Conservation (phyloP, 2,797 vertebrate species). For the Coregonus ussuriensis region DNA sequence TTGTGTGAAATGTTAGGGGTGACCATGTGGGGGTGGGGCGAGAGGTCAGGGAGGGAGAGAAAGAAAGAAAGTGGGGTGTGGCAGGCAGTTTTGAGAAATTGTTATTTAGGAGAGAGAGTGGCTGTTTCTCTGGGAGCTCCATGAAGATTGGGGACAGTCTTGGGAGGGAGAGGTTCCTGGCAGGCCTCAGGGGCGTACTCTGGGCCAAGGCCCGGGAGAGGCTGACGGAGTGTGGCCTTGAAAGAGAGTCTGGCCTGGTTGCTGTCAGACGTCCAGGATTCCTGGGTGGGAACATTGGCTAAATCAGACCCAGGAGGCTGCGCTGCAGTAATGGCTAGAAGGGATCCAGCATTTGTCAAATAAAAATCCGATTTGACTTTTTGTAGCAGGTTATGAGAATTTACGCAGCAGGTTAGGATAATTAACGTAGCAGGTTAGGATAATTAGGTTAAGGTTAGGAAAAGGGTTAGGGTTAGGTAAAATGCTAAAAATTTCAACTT, state of each 20-base stretch:
- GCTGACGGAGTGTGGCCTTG: conserved; percentile 70
- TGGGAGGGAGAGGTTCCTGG: conserved; percentile 31
- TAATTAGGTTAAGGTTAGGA: no score
- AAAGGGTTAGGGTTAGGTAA: no score
- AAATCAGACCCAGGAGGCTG: conserved; percentile 74
- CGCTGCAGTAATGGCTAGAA: conserved; percentile 18
- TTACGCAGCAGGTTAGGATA: no score
- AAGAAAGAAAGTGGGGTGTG: conserved; percentile 54
- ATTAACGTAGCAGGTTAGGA: no score
- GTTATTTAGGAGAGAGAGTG: conserved; percentile 50
- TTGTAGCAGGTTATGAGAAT: no score
- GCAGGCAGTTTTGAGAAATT: conserved; percentile 47
- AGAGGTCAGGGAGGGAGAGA: conserved; percentile 50
- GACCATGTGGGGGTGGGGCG: conserved; percentile 36
- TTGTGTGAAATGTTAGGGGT: conserved; percentile 31
- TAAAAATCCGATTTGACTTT: no score
- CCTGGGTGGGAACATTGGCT: conserved; percentile 78
- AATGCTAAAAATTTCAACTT: no score
- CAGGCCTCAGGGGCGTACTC: not conserved
- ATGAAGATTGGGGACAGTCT: conserved; percentile 45
- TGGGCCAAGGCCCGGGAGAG: conserved; percentile 36
- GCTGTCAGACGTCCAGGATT: conserved; percentile 79
- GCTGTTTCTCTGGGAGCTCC: conserved; percentile 50
- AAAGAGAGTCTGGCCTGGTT: conserved; percentile 74
- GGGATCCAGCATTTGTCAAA: no score